Evolutionary conservation across 2,888 invertebrate species (phyloP).

Genomic region (Colletes collaris): DNA sequence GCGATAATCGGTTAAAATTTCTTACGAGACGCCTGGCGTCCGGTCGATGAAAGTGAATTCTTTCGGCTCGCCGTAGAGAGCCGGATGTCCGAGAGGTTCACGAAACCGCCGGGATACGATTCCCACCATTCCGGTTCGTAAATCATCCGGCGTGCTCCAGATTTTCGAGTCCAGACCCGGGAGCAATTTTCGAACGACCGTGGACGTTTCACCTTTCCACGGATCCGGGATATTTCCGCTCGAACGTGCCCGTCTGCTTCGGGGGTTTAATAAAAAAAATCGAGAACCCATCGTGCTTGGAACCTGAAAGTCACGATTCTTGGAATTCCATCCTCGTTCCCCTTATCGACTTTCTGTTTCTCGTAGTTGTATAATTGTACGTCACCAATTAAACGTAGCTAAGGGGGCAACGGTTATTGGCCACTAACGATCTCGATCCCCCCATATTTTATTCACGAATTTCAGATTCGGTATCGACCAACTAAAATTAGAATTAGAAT

Average conservation of each 20-base stretch:
- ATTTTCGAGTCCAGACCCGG: constrained; percentile 51
- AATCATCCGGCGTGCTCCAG: constrained; percentile 64
- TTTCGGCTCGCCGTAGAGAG: constrained; percentile 39
- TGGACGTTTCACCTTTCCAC: constrained; percentile 33
- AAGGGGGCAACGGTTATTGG: neutral
- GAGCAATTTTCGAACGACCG: constrained; percentile 20
- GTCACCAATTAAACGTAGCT: neutral
- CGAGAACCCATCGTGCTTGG: too few relatives aligned
- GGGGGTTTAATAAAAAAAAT: neutral
- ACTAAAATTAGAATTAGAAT: too few relatives aligned
- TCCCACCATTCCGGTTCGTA: constrained; percentile 54
- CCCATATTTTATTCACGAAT: too few relatives aligned
- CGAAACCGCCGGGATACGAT: constrained; percentile 25
- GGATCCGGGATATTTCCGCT: constrained; percentile 24
- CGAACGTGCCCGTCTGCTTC: constrained; percentile 11
- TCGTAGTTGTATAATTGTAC: neutral
- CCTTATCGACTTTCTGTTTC: neutral
- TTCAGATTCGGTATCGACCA: too few relatives aligned
- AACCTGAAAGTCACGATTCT: constrained; percentile 16
- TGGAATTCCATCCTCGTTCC: neutral
- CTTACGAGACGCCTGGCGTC: neutral
- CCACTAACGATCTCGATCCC: too few relatives aligned
- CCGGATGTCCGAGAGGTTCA: neutral
- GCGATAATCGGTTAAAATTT: constrained; percentile 27
- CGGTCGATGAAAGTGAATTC: constrained; percentile 71